Conservation (phyloP, 2,113 vertebrate species). For the Bos indicus region DNA sequence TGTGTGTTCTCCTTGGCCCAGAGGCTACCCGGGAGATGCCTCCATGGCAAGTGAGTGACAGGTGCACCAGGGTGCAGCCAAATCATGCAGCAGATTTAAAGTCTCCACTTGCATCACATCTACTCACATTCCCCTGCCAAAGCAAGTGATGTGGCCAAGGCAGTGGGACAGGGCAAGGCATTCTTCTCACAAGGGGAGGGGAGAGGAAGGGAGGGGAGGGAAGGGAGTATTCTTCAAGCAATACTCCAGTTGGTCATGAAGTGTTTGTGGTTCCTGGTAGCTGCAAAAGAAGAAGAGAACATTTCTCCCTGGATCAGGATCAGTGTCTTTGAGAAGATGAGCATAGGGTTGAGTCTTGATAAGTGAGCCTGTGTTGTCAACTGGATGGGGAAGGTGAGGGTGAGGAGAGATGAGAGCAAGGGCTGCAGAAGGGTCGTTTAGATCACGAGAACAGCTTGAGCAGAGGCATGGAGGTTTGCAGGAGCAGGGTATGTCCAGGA, state of each 20-base stretch:
- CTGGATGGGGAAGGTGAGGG: not conserved
- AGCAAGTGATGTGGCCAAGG: not conserved
- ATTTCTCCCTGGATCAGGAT: not conserved
- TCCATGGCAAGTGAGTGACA: slow-evolving; percentile 11
- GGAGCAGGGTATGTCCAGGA: not conserved
- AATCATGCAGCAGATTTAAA: not conserved
- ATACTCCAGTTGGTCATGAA: not conserved
- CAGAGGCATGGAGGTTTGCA: not conserved
- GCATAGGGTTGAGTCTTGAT: not conserved
- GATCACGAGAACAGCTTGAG: not conserved
- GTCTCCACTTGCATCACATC: not conserved
- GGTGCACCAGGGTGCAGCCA: slow-evolving; percentile 37
- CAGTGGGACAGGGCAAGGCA: not conserved
- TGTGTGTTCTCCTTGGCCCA: not conserved
- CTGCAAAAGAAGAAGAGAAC: not conserved
- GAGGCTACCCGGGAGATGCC: not conserved
- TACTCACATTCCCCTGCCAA: not conserved
- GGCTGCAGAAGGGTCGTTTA: not conserved
- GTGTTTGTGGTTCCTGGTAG: not conserved
- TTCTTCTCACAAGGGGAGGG: not conserved
- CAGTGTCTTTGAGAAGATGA: not conserved
- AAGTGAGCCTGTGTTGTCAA: not conserved
- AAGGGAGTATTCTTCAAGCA: not conserved
- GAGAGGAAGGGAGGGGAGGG: not conserved
- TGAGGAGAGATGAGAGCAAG: not conserved